phyloP scores from a whole-genome alignment of 2,113 vertebrate genomes.

The Chelonoidis abingdonii region DNA sequence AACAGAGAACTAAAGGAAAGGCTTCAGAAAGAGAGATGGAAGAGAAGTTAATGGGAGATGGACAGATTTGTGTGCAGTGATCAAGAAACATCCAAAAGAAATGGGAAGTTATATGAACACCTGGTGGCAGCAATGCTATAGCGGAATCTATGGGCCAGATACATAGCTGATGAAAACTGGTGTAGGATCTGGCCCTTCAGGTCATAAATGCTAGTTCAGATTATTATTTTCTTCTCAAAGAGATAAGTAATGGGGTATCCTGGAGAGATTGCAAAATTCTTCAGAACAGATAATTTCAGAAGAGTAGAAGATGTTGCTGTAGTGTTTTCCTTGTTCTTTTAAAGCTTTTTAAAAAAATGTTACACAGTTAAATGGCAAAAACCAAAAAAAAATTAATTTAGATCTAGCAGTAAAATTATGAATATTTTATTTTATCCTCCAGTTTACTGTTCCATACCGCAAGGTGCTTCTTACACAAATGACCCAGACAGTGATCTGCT shows the following conservation, averaged over 20 bases:
- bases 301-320: background rate
- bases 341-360: background rate
- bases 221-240: background rate
- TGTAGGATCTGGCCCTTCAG: background rate
- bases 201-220: background rate
- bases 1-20: background rate
- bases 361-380: background rate
- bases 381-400: conserved; percentile 33
- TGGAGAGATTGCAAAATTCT: background rate
- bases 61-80: background rate
- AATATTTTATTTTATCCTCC: conserved; percentile 10
- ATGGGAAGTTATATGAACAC: background rate
- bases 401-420: conserved; percentile 13
- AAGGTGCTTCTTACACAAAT: conserved; percentile 30
- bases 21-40: background rate
- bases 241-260: background rate
- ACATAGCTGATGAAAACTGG: rapidly evolving
- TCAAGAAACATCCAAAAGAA: background rate
- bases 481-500: background rate
- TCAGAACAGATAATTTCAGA: background rate
- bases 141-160: background rate
- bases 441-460: conserved; percentile 15
- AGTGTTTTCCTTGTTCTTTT: background rate
- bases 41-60: background rate
- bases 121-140: background rate